Evolutionary conservation across 2,888 invertebrate genomes (phyloP), one percentile per base, ranked within the genome.

Genomic region (Cheilosia soror): DNA sequence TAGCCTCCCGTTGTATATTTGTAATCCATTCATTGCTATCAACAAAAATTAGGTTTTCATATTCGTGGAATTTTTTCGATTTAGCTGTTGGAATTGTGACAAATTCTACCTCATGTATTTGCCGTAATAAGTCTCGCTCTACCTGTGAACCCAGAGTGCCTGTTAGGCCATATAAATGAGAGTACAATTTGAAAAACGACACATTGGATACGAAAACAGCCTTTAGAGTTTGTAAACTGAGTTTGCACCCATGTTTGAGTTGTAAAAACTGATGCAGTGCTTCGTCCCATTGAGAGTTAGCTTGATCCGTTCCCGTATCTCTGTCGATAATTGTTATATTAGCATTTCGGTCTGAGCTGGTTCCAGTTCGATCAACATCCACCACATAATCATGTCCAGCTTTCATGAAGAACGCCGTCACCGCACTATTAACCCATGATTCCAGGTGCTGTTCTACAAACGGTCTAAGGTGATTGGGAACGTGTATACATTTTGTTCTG

Each of bases 241-340:
- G n/a, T 40, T 68, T 81, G 33, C 80, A 81, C 11, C 89, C 90
- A 82, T 92, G 91, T 82, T 92, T 92, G 2, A 93, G 88, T 78
- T 92, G 91, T 6, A 92, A 79, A 80, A 92, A 92, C 84, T 92
- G 92, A 75, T 92, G 91, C 15, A 93, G 84, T 0, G 89, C 92
- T 71, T 91, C 89, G 29, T 89, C 89, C 92, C 92, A 92, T 58
- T 91, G 90, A 2, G 90, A 90, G 29, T 89, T 90, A 7, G 82
- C 81, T 73, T 89, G 88, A 72, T 91, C 91, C 0, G 90, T 89
- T 5, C 92, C 93, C 0, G 92, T 92, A 60, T 90, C 89, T 44
- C 83, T 88, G 65, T 91, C 90, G 2, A 90, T 87, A n/a, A 90
- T 90, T 60, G 60, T 81, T 27, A 81, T 81, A 29, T 81, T 58